Evolutionary conservation across 2,113 vertebrate genomes (phyloP), one percentile per base, ranked within the genome.

Genomic region (Ranitomeya variabilis): DNA sequence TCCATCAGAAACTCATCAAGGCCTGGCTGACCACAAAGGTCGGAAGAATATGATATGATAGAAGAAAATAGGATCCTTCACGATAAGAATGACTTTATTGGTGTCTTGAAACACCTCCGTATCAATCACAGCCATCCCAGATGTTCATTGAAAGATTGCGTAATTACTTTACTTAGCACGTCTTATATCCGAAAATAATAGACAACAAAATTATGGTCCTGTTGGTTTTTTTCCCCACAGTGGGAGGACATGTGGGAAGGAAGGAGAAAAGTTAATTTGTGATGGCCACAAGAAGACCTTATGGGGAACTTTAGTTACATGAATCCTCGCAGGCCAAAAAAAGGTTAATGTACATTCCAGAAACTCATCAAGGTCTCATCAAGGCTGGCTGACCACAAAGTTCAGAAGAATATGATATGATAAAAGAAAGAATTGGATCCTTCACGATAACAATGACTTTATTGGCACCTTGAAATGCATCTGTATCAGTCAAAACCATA

Each of bases 281-380:
- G 45, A 60, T 88, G 67, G 79, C 66, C 87, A 76, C 55, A 64
- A 45, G 79, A 66, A 83, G 51, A 83, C 54, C 21, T 73, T 83
- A 31, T 16, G 13, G 67, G 54, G 74, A 80, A 18, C 3, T 45
- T 62, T 26, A 82, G 60, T 8, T 82, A 60, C 81, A 55, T 51
- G 60, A 67, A 82, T 83, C 26, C 66, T 88, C 77, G 54, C 76
- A 74, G 87, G 71, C 67, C 87, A 83, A 16, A 82, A 55, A 87
- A 88, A 88, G 86, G 67, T 88, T 76, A 67, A 88, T 89, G 57
- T 83, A 26, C 87, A 88, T 88, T 88, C 87, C 80, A 55, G 15
- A 84, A 77, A 66, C 52, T 80, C 69, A 74, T 88, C 71, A 83
- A 88, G 55, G 80, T 74, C 71, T 31, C 26, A 31, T 31, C 26